Conservation (phyloP, 35 echinoderm and acorn worm species). For the Hemicentrotus pulcherrimus region DNA sequence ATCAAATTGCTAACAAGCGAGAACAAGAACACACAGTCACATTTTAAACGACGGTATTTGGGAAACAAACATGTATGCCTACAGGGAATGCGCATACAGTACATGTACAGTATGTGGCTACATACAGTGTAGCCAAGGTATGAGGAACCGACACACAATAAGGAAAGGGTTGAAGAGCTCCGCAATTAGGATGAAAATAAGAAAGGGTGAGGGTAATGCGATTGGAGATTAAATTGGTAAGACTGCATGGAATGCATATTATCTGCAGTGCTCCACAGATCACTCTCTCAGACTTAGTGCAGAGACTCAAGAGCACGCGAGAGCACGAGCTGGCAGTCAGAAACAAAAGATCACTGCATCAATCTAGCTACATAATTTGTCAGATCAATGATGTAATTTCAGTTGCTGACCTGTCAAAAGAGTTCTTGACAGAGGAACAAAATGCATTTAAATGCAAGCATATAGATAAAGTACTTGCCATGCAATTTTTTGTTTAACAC, state of each 20-base stretch:
- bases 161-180: background rate
- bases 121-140: background rate
- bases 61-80: background rate
- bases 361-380: background rate
- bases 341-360: background rate
- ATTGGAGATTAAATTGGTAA: background rate
- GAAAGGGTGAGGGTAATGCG: background rate
- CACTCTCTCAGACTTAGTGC: background rate
- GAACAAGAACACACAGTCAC: background rate
- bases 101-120: too few species aligned
- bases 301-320: background rate
- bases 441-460: too few species aligned
- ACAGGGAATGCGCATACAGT: background rate
- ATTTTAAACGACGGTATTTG: background rate
- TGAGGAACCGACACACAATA: background rate
- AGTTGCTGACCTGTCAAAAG: too few species aligned
- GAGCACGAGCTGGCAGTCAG: background rate
- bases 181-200: background rate
- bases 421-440: too few species aligned
- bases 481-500: too few species aligned
- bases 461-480: too few species aligned
- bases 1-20: background rate
- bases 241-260: background rate
- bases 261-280: background rate
- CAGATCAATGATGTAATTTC: too few species aligned